phyloP scores from a whole-genome alignment of 2,888 invertebrate species.

The Brachyopa scutellaris region DNA sequence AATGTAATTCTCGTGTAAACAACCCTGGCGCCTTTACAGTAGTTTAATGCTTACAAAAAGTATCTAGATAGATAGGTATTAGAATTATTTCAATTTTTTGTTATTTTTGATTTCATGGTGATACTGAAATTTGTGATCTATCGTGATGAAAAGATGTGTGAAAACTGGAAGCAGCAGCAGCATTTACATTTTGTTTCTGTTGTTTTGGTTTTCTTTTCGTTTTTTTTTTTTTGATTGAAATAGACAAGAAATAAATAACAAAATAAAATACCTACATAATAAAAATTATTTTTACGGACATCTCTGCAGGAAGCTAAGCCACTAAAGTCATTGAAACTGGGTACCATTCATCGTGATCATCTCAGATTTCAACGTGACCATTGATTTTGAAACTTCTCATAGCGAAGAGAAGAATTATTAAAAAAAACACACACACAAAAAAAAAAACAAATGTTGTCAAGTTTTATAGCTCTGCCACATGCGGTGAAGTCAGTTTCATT shows the following conservation, averaged over 20 bases:
- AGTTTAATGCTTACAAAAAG: background rate
- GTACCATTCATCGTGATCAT: constrained; percentile 43
- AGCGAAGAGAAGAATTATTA: constrained; percentile 28
- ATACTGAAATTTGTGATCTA: constrained; percentile 62
- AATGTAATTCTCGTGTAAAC: constrained; percentile 43
- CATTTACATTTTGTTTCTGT: background rate
- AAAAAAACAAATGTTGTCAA: constrained; percentile 36
- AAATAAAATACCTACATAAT: constrained; percentile 30
- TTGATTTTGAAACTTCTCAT: constrained; percentile 42
- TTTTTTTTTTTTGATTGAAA: constrained; percentile 21
- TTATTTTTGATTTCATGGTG: constrained; percentile 31
- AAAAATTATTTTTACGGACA: constrained; percentile 44
- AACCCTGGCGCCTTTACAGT: constrained; percentile 38
- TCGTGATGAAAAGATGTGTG: constrained; percentile 64
- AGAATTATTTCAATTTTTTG: constrained; percentile 2
- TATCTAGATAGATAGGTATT: background rate
- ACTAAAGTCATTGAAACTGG: constrained; percentile 29
- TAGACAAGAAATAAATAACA: constrained; percentile 17
- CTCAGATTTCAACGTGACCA: constrained; percentile 53
- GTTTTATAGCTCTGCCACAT: constrained; percentile 52
- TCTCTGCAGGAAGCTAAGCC: constrained; percentile 49
- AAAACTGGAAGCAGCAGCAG: constrained; percentile 20
- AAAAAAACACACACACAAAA: no score
- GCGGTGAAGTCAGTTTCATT: constrained; percentile 38
- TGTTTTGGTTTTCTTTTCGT: constrained; percentile 7